Base-by-base conservation (phyloP, 2,113 vertebrate genomes). In the Serranochromis macrocephalus region DNA sequence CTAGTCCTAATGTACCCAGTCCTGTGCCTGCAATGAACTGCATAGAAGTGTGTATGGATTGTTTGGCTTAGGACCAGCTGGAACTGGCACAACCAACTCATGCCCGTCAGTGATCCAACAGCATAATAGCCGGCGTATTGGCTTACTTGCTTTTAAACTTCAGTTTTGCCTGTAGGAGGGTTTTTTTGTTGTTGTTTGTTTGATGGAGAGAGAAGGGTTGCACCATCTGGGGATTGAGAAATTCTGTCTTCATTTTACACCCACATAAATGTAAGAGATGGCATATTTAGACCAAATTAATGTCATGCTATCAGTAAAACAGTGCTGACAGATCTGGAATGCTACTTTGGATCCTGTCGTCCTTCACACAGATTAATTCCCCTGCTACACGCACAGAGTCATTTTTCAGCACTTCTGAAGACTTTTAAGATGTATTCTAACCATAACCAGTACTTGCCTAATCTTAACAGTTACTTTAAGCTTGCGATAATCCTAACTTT, bases 231-330 rank as follows among this genome's bases (percentile, higher is more conserved):
- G 80, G 47, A 83, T 36, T 78, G 80, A 81, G 75, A 66, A 36
- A 66, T 19, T 7, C 49, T 66, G 33, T 53, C 49, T 87, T 45
- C 40, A 17, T 81, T 79, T 84, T 54, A 83, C 71, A 81, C 36
- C 36, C 80, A 83, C 83, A 84, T 53, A 68, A 51, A 86, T 78
- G 61, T 55, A 87, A 6, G 61, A 80, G 81, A 47, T 81, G 83
- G 49, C 71, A 80, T 83, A 83, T 89, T 89, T 73, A 83, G 42
- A 42, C 40, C 81, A 89, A 88, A 87, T 86, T 82, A 88, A 86
- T 63, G 86, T 86, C 83, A 82, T 61, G 79, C 33, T 51, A 86
- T 82, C 68, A 80, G 71, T 85, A 53, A 90, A 90, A 82, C 36
- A 45, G 73, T 82, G 66, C 84, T 87, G 75, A 83, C 80, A 86